These are phyloP conservation scores for Synanthedon myopaeformis DNA, from an alignment of 2,888 invertebrate species.

Conservation along the genomic window DNA sequence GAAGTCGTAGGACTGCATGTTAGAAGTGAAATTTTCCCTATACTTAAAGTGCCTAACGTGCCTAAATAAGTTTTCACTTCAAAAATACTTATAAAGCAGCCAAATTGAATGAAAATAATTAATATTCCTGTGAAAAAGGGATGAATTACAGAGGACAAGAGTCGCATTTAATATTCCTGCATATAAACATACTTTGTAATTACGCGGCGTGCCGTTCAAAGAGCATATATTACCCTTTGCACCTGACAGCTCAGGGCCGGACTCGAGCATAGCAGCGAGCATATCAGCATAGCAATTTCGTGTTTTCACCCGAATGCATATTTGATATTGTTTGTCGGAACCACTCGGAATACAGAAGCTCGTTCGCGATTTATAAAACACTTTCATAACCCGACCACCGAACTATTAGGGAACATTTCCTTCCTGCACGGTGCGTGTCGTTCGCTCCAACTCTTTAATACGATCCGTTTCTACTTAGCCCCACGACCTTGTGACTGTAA, in stretches of 20 bases:
- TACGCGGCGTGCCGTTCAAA: not conserved
- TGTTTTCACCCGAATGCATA: not conserved
- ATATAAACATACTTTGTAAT: too few species aligned
- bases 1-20: too few species aligned
- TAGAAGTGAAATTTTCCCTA: too few species aligned
- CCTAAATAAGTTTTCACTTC: too few species aligned
- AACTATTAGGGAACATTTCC: slow-evolving; percentile 12
- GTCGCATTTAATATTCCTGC: too few species aligned
- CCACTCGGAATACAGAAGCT: not conserved
- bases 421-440: slow-evolving; percentile 4
- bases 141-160: too few species aligned
- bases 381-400: slow-evolving; percentile 9
- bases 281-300: not conserved
- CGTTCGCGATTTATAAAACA: not conserved
- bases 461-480: slow-evolving; percentile 4
- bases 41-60: too few species aligned
- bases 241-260: not conserved
- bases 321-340: not conserved
- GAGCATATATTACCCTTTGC: not conserved
- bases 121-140: too few species aligned
- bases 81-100: too few species aligned
- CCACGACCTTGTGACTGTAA: not conserved
- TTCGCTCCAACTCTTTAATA: slow-evolving; percentile 9
- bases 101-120: too few species aligned
- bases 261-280: not conserved